A percentile compares a stretch with the other conserved stretches of the same genome.
phyloP scores from a whole-genome alignment of 2,113 vertebrate genomes.

The Micronycteris hirsuta region DNA sequence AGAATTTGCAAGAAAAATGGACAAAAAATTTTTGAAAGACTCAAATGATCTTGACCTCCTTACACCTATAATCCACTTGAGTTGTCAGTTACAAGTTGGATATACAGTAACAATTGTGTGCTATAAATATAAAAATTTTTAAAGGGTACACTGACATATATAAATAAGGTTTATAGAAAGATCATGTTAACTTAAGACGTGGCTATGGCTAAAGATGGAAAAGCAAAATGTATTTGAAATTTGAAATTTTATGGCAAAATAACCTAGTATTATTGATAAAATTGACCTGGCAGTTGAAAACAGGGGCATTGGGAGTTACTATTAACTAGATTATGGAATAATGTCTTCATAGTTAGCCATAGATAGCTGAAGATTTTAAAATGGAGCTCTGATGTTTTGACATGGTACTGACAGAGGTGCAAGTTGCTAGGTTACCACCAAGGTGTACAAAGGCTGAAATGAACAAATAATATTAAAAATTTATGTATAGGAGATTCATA shows the following conservation, averaged over 20 bases:
- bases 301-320: neutral
- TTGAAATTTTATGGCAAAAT: constrained; percentile 24
- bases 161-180: neutral
- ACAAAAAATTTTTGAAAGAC: neutral
- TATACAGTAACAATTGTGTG: neutral
- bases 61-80: neutral
- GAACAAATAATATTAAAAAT: constrained; percentile 20
- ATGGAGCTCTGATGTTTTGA: neutral
- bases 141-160: neutral
- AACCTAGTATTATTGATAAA: neutral
- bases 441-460: neutral
- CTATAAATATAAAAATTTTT: neutral
- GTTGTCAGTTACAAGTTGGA: neutral
- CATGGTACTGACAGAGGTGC: neutral
- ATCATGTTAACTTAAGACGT: neutral
- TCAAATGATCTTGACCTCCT: neutral
- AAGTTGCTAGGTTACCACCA: constrained; percentile 18
- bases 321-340: neutral
- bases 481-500: neutral
- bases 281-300: constrained; percentile 12
- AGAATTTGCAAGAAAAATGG: neutral
- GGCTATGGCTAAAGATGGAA: neutral
- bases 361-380: neutral
- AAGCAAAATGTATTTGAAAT: constrained; percentile 45
- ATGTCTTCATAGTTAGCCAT: neutral